Conservation (phyloP, 2,888 invertebrate genomes). For the Acrocyrtus sp. region DNA sequence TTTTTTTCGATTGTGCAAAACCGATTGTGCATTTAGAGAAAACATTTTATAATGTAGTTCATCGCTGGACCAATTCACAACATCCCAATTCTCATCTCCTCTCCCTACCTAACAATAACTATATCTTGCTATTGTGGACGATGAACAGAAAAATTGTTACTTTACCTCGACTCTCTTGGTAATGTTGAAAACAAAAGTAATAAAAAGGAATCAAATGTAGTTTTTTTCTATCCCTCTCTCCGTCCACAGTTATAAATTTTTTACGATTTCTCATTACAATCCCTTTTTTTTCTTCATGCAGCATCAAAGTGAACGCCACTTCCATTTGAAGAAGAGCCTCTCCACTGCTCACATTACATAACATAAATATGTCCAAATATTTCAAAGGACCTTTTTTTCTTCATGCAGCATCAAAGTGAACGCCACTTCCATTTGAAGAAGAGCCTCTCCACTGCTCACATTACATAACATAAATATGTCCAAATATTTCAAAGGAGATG, state of each 20-base stretch:
- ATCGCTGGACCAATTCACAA: no score
- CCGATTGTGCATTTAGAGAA: no score
- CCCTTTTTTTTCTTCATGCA: no score
- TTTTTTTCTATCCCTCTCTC: no score
- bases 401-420: constrained; percentile 37
- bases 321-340: constrained; percentile 34
- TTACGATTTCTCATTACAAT: constrained; percentile 63
- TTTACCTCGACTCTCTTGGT: no score
- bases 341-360: constrained; percentile 32
- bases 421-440: constrained; percentile 27
- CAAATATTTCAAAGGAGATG: constrained; percentile 48
- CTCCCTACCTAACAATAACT: no score
- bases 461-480: constrained; percentile 47
- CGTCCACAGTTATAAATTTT: constrained; percentile 59
- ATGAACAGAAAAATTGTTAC: no score
- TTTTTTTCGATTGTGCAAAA: no score
- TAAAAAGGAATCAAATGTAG: constrained; percentile 62
- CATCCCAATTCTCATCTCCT: no score
- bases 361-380: constrained; percentile 45
- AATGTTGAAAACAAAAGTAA: constrained; percentile 60
- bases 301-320: constrained; percentile 31
- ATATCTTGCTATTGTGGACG: no score
- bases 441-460: constrained; percentile 28
- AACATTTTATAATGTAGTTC: no score
- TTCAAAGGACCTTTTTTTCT: no score